Conservation (phyloP, 2,797 vertebrate genomes). For the Pipistrellus nathusii region DNA sequence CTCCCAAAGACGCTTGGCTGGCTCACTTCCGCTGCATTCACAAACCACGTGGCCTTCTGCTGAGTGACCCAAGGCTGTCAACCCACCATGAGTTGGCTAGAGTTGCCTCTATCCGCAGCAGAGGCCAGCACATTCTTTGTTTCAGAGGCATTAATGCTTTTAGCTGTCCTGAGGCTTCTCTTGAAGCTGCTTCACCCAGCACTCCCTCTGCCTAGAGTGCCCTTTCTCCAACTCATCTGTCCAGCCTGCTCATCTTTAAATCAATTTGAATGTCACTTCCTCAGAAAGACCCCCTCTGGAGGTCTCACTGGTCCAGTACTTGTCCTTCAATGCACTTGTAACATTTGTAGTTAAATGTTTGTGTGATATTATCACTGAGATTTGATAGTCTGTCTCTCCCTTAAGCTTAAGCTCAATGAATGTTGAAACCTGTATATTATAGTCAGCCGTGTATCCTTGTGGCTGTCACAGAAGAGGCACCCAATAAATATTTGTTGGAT, state of each 20-base stretch:
- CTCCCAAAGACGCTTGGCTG: background rate
- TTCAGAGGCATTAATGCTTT: background rate
- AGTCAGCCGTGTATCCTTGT: background rate
- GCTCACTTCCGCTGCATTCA: background rate
- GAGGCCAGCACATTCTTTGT: background rate
- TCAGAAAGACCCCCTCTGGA: background rate
- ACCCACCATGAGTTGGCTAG: background rate
- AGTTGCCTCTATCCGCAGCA: background rate
- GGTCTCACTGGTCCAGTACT: no score
- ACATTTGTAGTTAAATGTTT: background rate
- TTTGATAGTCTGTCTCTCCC: background rate
- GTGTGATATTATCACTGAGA: background rate
- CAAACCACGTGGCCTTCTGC: background rate
- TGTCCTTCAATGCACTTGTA: slow-evolving; percentile 16
- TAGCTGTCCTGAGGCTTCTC: background rate
- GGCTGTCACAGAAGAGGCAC: background rate
- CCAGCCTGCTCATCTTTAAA: background rate
- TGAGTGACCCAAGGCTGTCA: background rate
- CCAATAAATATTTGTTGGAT: background rate
- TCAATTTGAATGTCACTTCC: background rate
- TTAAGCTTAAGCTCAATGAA: background rate
- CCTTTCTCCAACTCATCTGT: background rate
- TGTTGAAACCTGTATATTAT: background rate
- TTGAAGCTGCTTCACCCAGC: background rate
- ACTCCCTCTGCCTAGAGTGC: background rate